Evolutionary conservation across 2,797 vertebrate species (phyloP).

Genomic region (Pterois miles): DNA sequence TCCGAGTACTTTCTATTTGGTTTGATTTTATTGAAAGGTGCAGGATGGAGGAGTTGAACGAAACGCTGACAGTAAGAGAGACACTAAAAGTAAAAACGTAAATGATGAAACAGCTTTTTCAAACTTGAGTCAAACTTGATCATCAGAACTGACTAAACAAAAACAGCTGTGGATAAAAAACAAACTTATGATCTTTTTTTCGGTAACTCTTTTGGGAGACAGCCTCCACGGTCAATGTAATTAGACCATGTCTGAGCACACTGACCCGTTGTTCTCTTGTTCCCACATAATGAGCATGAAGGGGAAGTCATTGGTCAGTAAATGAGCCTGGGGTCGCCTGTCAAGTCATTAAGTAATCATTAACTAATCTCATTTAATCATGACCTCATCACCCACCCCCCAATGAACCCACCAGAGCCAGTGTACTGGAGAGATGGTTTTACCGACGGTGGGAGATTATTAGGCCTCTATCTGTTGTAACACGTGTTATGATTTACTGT

Average conservation of each 20-base stretch:
- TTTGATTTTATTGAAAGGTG: constrained; percentile 42
- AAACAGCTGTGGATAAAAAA: background rate
- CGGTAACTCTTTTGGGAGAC: constrained; percentile 23
- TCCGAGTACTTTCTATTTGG: constrained; percentile 71
- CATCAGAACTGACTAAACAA: background rate
- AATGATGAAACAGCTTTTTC: background rate
- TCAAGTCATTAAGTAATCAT: constrained; percentile 79
- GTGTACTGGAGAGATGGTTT: background rate
- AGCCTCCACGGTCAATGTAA: constrained; percentile 34
- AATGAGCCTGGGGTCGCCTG: constrained; percentile 76
- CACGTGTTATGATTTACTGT: background rate
- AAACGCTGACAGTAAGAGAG: background rate
- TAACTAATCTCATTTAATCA: constrained; percentile 80
- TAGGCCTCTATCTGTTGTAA: background rate
- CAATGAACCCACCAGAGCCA: background rate
- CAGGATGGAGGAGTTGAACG: constrained; percentile 10
- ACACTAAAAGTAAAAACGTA: too few species aligned
- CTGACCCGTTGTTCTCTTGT: constrained; percentile 68
- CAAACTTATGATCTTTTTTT: background rate
- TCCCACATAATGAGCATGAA: constrained; percentile 55
- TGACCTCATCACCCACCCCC: constrained; percentile 66
- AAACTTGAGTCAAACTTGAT: background rate
- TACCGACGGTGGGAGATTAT: background rate
- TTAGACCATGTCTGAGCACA: constrained; percentile 57
- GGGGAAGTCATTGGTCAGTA: constrained; percentile 77